Evolutionary conservation across 92 coral and sea anemone genomes (phyloP).

Genomic region (Porites divaricata): DNA sequence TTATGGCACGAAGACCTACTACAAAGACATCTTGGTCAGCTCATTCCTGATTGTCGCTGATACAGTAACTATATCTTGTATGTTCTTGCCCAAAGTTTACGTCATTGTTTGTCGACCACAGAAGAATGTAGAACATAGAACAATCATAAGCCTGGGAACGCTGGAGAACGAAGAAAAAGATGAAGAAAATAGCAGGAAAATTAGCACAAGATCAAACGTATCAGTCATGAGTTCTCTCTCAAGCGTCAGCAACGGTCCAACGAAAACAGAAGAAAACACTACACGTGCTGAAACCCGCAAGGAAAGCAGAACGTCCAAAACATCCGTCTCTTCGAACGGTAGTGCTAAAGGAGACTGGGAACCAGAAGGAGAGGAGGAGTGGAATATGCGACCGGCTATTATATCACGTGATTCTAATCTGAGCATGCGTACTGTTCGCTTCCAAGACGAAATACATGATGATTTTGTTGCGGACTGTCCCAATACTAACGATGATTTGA

Average conservation of each 20-base stretch:
- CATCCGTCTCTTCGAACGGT: neutral
- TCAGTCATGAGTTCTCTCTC: conserved; percentile 50
- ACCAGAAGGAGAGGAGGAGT: conserved; percentile 5
- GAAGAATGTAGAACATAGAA: conserved; percentile 76
- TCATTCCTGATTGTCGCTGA: conserved; percentile 76
- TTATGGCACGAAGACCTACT: conserved; percentile 76
- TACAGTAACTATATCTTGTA: conserved; percentile 82
- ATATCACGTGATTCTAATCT: conserved; percentile 56
- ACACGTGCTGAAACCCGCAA: neutral
- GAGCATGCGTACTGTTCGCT: conserved; percentile 72
- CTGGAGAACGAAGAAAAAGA: conserved; percentile 32
- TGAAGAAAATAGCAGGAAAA: conserved; percentile 6
- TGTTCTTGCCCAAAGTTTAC: conserved; percentile 88
- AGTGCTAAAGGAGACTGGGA: conserved; percentile 1
- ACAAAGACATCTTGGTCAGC: conserved; percentile 77
- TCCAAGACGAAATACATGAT: conserved; percentile 66
- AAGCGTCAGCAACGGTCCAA: conserved; percentile 5
- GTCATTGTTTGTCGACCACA: conserved; percentile 83
- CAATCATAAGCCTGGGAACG: conserved; percentile 62
- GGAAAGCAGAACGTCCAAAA: conserved; percentile 22
- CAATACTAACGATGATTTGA: conserved; percentile 37
- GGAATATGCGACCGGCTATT: conserved; percentile 13
- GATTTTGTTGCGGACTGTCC: conserved; percentile 22
- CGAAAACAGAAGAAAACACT: conserved; percentile 3
- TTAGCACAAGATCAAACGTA: conserved; percentile 46